Evolutionary conservation across 2,888 invertebrate species (phyloP).

Genomic region (Poecilus cupreus): DNA sequence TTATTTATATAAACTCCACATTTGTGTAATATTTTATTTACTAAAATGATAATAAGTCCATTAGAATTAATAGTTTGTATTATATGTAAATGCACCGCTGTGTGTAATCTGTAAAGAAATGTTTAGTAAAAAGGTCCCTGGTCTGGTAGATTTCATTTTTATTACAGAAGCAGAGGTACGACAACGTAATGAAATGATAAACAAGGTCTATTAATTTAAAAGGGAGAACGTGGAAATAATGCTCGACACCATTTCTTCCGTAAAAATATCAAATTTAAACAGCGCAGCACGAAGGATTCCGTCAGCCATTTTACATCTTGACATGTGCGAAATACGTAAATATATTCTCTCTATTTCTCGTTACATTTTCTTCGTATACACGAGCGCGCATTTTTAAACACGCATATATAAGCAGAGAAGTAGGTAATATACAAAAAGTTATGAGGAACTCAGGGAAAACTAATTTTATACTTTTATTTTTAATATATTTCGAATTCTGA

Average conservation of each 20-base stretch:
- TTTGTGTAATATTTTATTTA: too few species aligned
- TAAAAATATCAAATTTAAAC: slow-evolving; percentile 50
- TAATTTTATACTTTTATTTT: slow-evolving; percentile 5
- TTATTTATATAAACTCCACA: too few species aligned
- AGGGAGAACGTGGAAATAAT: slow-evolving; percentile 33
- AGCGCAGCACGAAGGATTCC: slow-evolving; percentile 20
- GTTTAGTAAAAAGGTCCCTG: too few species aligned
- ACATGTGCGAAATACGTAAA: slow-evolving; percentile 45
- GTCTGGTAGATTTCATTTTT: too few species aligned
- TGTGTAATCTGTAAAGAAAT: too few species aligned
- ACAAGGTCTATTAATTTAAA: slow-evolving; percentile 49
- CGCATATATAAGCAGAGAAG: background rate
- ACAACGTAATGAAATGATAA: slow-evolving; percentile 7
- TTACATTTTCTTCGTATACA: background rate
- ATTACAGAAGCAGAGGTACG: background rate
- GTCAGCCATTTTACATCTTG: slow-evolving; percentile 51
- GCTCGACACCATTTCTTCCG: slow-evolving; percentile 20
- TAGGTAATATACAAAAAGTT: too few species aligned
- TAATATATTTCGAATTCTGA: too few species aligned
- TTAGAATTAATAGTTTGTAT: too few species aligned
- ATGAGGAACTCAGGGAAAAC: background rate
- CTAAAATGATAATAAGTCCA: too few species aligned
- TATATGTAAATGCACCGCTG: too few species aligned
- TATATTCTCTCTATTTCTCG: slow-evolving; percentile 50
- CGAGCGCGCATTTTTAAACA: background rate